phyloP scores from a whole-genome alignment of 37 sponge, comb jelly and placozoan species.

The Oscarella lobularis region DNA sequence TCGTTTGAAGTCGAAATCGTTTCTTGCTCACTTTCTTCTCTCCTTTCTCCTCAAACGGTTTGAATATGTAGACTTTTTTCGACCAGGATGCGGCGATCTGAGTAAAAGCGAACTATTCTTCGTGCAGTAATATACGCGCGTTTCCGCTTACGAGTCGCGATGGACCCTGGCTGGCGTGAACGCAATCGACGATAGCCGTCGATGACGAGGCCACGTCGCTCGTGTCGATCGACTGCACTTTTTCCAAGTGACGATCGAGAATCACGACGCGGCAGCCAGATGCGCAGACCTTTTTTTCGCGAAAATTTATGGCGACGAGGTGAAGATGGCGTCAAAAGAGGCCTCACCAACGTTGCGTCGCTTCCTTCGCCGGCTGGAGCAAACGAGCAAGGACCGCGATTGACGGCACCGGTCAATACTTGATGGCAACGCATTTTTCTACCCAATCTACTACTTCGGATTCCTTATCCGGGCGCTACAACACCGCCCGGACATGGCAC shows the following conservation, averaged over 20 bases:
- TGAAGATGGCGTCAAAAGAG: no score
- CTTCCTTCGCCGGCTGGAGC: no score
- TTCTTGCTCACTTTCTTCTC: no score
- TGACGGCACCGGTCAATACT: constrained; percentile 67
- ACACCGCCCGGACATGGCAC: not conserved
- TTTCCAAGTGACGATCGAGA: constrained; percentile 30
- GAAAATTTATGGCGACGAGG: not conserved
- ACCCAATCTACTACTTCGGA: not conserved
- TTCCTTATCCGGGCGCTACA: not conserved
- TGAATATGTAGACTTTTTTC: no score
- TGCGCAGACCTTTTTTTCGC: constrained; percentile 56
- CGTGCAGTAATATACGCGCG: no score
- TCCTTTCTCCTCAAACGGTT: no score
- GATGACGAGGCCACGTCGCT: constrained; percentile 19
- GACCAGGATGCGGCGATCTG: no score
- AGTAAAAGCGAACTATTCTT: no score
- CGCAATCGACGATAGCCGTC: constrained; percentile 33
- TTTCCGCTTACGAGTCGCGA: no score
- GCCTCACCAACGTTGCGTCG: no score
- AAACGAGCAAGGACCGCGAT: constrained; percentile 36
- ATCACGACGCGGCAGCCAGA: constrained; percentile 59
- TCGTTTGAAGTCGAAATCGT: no score
- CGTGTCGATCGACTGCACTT: constrained; percentile 56
- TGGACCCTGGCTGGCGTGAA: constrained; percentile 20
- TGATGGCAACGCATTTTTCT: constrained; percentile 10